These are phyloP conservation scores for Brachionus paranguensis DNA, from an alignment of 1,140 invertebrate genomes.

Conservation along the genomic window DNA sequence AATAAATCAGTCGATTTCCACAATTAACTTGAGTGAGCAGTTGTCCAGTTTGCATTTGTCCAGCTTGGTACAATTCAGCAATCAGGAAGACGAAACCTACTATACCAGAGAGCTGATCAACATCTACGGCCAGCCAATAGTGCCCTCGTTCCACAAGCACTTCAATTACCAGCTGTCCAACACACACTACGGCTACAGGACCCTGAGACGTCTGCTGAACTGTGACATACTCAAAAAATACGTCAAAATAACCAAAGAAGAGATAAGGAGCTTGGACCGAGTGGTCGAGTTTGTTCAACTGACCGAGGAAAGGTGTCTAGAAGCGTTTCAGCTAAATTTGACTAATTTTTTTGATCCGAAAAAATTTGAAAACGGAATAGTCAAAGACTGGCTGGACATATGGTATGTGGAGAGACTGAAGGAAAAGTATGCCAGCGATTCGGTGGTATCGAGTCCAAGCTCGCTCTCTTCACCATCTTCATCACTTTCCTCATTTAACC, in stretches of 20 bases:
- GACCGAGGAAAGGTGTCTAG: slow-evolving; percentile 8
- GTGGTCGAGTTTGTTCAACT: slow-evolving; percentile 38
- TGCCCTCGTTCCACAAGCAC: slow-evolving; percentile 35
- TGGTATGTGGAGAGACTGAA: slow-evolving; percentile 38
- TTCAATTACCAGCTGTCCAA: slow-evolving; percentile 37
- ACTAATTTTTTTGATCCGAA: slow-evolving; percentile 26
- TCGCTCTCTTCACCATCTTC: not conserved
- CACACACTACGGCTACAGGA: slow-evolving; percentile 35
- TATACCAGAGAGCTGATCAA: slow-evolving; percentile 33
- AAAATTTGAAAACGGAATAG: slow-evolving; percentile 36
- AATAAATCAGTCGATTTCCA: slow-evolving; percentile 18
- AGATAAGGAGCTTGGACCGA: slow-evolving; percentile 18
- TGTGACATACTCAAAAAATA: slow-evolving; percentile 38
- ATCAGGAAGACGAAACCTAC: slow-evolving; percentile 36
- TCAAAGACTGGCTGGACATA: slow-evolving; percentile 37
- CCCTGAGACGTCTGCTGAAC: slow-evolving; percentile 13
- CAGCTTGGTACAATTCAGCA: not conserved
- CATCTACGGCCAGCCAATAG: slow-evolving; percentile 37
- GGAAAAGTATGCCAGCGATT: slow-evolving; percentile 11
- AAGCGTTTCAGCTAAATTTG: slow-evolving; percentile 31
- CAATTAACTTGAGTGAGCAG: not conserved
- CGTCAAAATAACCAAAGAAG: slow-evolving; percentile 31
- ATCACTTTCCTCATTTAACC: slow-evolving; percentile 18
- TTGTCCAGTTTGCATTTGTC: not conserved
- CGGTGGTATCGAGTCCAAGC: not conserved